Evolutionary conservation across 2,797 vertebrate species (phyloP), one percentile per base, ranked within the genome.

Genomic region (Gymnothorax javanicus): DNA sequence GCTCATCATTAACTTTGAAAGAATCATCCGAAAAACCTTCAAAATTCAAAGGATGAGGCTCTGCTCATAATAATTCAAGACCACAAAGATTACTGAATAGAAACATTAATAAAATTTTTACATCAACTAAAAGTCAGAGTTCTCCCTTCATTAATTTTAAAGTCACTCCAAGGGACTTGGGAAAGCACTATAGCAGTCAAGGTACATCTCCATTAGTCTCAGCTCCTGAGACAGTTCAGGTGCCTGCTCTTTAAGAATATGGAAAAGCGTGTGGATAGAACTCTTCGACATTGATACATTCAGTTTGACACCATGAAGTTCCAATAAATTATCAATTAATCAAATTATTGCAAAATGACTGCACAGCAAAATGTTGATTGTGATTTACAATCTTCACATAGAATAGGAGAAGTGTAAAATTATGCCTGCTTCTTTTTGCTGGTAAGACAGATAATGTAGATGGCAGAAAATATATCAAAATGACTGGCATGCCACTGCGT

Each of bases 31-130:
- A 85, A 84, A 87, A 89, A 87, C 69, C 89, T 95, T 95, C 93
- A 94, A 92, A 90, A 96, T 95, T 96, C 95, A 89, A 92, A 90
- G 90, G 91, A 90, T 91, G 90, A 92, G 88, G 83, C 90, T 64
- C 86, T 82, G 90, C 88, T 93, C 91, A 95, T 94, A 94, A 93
- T 92, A 95, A 95, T 95, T 95, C 94, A 93, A 90, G 92, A 92
- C 93, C 93, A 93, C 73, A 86, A 93, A 93, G 94, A 93, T 94
- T 93, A 94, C 91, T 92, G 95, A 95, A 95, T 94, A 95, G 95
- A 94, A 93, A 92, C 92, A 94, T 95, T 95, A 95, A 94, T 95
- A 94, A 94, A 85, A 94, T 94, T 95, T 95, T 95, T 94, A 94
- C 94, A 93, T 91, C 92, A 91, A 94, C 94, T 93, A 93, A 94